Evolutionary conservation across 2,113 vertebrate genomes (phyloP).

Genomic region (Chitala chitala): DNA sequence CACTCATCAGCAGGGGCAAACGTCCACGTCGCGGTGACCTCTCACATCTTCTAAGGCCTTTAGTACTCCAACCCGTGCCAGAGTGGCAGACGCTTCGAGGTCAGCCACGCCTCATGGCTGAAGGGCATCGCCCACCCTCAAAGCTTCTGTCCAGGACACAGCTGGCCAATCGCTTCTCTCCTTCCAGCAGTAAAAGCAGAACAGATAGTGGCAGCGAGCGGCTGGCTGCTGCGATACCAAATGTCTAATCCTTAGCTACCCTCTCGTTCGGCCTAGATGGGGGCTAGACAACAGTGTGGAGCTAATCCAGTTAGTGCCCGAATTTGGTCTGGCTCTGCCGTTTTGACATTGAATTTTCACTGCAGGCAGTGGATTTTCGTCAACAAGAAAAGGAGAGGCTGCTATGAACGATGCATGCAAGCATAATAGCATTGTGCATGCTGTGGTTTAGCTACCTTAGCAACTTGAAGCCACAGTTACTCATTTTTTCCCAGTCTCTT

Average conservation of each 20-base stretch:
- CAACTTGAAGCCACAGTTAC: background rate
- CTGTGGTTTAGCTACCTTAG: conserved; percentile 4
- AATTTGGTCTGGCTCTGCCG: background rate
- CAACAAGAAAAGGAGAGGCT: background rate
- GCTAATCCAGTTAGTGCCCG: conserved; percentile 6
- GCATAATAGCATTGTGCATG: background rate
- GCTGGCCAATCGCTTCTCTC: background rate
- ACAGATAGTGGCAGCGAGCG: background rate
- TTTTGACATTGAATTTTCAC: background rate
- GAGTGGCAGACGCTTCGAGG: background rate
- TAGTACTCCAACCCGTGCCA: background rate
- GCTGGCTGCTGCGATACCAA: conserved; percentile 2
- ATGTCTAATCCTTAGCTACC: conserved; percentile 5
- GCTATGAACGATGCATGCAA: background rate
- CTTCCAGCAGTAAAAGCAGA: background rate
- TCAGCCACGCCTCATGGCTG: background rate
- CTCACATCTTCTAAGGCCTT: background rate
- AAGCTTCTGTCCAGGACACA: background rate
- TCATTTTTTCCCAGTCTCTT: background rate
- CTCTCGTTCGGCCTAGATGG: background rate
- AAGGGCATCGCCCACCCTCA: background rate
- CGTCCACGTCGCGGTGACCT: background rate
- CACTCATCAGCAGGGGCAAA: background rate
- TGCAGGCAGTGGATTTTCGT: background rate
- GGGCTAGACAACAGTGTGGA: conserved; percentile 10